Evolutionary conservation across 2,113 vertebrate genomes (phyloP), one percentile per base, ranked within the genome.

Genomic region (Plotosus lineatus): DNA sequence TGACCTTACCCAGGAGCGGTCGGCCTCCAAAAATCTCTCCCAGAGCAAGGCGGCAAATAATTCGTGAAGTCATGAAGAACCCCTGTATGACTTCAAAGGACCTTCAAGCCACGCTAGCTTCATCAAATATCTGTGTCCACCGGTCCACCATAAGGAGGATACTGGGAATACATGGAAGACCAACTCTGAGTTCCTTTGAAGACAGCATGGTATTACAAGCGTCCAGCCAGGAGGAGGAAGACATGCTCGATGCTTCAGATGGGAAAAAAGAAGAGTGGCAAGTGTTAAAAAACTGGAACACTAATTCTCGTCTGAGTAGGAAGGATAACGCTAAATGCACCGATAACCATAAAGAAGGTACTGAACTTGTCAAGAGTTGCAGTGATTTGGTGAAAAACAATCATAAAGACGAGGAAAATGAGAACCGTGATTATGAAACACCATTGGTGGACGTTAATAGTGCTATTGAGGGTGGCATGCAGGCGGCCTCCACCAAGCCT

Each of bases 61-160:
- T 82, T 51, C 73, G 72, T 0, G 50, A 82, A 21, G 61, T 69
- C 26, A 82, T 76, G 60, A 82, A 76, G 51, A 82, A 76, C 73
- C 80, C 80, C 26, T 76, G 73, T 26, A 82, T 40, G 2, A 82
- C 80, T 23, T 66, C 80, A 2, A 82, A 68, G 73, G 80, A 76
- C 21, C 61, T 82, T 14, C 80, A 82, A 73, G 80, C 73, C 26
- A 68, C 73, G 7, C 80, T 82, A 0, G 80, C 80, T 0, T 56
- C 28, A 10, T 40, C 73, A 3, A 82, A 82, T 61, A 76, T 82
- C 60, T 42, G 38, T 10, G 80, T 82, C 9, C 73, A 76, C 9
- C 73, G 76, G 36, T 82, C 80, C 50, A 82, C 80, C 38, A 76
- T 82, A 5, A 75, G 80, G 28, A 82, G 61, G 73, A 68, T 82